Conservation (phyloP, 2,888 invertebrate species). For the Brassicogethes aeneus region DNA sequence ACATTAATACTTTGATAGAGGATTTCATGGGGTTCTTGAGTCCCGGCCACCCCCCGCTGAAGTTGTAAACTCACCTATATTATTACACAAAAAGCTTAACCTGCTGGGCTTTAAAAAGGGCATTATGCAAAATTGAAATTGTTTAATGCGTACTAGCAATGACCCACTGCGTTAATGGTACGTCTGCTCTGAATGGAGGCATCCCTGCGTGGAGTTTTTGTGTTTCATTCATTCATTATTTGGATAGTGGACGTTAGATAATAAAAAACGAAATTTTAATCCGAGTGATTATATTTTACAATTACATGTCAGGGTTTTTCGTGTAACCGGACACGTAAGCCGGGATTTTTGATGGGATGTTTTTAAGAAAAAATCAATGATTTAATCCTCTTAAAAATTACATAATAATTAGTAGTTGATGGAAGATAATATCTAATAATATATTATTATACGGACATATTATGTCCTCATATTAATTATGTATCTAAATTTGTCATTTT, state of each 20-base stretch:
- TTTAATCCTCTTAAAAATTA: too few species aligned
- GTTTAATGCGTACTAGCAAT: constrained; percentile 11
- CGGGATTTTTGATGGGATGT: too few species aligned
- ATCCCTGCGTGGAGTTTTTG: background rate
- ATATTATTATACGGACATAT: too few species aligned
- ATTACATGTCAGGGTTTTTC: too few species aligned
- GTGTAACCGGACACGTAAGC: too few species aligned
- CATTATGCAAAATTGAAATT: constrained; percentile 17
- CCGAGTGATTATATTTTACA: background rate
- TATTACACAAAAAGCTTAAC: constrained; percentile 16
- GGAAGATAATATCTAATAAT: too few species aligned
- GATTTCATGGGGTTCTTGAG: constrained; percentile 19
- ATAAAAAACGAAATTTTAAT: constrained; percentile 1
- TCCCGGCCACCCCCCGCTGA: constrained; percentile 14
- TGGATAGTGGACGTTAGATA: background rate
- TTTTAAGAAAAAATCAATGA: too few species aligned
- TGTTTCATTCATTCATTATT: background rate
- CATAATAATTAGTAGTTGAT: too few species aligned
- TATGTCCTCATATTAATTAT: too few species aligned
- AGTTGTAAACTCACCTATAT: constrained; percentile 16
- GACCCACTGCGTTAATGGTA: constrained; percentile 8
- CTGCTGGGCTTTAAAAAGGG: constrained; percentile 13
- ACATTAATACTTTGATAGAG: constrained; percentile 19
- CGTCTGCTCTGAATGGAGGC: constrained; percentile 7
- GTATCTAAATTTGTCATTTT: too few species aligned